Evolutionary conservation across 2,888 invertebrate species (phyloP).

Genomic region (Phrixothrix hirtus): DNA sequence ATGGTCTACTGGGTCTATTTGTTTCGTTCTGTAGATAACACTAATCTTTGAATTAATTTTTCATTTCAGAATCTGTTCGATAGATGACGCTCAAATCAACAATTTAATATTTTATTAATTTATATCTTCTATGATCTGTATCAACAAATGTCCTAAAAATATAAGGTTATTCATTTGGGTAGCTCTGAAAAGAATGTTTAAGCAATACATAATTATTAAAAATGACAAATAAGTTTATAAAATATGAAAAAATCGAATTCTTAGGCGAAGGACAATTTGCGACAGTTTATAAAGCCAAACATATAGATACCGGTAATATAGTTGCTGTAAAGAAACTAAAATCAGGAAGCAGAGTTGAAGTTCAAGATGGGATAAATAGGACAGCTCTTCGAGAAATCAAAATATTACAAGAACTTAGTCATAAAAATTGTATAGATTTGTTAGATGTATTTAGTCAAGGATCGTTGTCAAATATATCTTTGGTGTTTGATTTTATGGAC

Average conservation of each 20-base stretch:
- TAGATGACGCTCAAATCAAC: no score
- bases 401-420: conserved; percentile 91
- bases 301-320: conserved; percentile 81
- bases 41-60: no score
- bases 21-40: no score
- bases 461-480: conserved; percentile 88
- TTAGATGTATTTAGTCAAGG: conserved; percentile 95
- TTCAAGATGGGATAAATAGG: conserved; percentile 96
- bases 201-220: background rate
- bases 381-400: conserved; percentile 98
- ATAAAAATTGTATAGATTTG: conserved; percentile 91
- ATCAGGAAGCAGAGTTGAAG: conserved; percentile 90
- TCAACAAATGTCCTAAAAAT: no score
- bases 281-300: conserved; percentile 96
- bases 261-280: conserved; percentile 99
- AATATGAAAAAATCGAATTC: conserved; percentile 97
- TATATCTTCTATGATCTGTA: no score
- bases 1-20: no score
- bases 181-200: no score
- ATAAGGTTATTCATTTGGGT: no score
- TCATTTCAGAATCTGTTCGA: no score
- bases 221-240: conserved; percentile 6
- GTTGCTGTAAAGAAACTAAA: conserved; percentile 99
- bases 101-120: no score
- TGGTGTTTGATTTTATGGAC: conserved; percentile 99